Percentiles rank a stretch among this genome's conserved stretches.
phyloP scores from a whole-genome alignment of 2,888 invertebrate species.

The Meteorus cinctellus region DNA sequence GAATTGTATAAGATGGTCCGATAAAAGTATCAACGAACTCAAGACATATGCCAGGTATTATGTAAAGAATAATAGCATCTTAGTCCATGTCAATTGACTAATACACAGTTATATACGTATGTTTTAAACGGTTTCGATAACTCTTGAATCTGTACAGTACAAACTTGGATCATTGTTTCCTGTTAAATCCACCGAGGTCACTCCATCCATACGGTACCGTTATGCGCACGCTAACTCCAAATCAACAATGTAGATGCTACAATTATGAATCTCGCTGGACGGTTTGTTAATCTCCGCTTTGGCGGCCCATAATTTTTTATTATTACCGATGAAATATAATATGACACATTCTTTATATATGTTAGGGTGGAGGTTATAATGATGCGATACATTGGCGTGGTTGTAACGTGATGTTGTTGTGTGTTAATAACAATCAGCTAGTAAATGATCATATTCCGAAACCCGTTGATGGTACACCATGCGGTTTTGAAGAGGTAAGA shows the following conservation, averaged over 20 bases:
- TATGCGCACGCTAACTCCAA: not conserved
- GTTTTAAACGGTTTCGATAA: no score
- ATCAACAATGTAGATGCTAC: not conserved
- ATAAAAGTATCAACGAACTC: not conserved
- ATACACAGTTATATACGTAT: no score
- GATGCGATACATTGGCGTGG: not conserved
- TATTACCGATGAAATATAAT: no score
- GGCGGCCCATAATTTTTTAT: no score
- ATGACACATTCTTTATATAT: not conserved
- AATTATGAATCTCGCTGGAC: not conserved
- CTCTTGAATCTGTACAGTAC: not conserved
- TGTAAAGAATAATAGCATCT: not conserved
- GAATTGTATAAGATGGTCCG: not conserved
- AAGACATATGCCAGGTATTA: not conserved
- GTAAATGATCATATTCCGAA: not conserved
- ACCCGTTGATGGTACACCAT: not conserved
- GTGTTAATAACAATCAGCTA: not conserved
- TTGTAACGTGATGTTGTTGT: not conserved
- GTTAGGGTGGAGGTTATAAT: no score
- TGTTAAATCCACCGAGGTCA: not conserved
- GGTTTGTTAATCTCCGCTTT: not conserved
- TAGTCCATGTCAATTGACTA: no score
- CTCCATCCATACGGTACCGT: not conserved
- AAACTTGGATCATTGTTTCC: not conserved
- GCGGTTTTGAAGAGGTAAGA: not conserved